Evolutionary conservation across 2,888 invertebrate species (phyloP).

Genomic region (Tenthredo scrophulariae): DNA sequence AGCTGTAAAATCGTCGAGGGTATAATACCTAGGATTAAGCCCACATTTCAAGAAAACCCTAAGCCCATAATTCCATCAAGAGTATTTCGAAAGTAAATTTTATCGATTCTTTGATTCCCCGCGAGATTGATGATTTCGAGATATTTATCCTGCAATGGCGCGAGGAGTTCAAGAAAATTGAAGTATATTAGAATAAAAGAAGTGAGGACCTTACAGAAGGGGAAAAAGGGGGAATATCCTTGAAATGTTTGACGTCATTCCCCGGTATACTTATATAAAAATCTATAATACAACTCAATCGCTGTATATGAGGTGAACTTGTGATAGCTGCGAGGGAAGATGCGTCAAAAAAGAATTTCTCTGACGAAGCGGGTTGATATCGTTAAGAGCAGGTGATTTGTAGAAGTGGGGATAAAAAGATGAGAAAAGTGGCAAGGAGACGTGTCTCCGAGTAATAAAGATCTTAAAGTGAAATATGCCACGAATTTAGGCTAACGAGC

Average conservation of each 20-base stretch:
- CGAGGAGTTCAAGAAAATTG: not conserved
- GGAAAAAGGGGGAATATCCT: not conserved
- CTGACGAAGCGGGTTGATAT: not conserved
- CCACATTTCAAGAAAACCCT: not conserved
- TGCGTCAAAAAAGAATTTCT: constrained; percentile 12
- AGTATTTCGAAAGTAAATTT: constrained; percentile 26
- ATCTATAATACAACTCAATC: not conserved
- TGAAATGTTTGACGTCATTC: constrained; percentile 16
- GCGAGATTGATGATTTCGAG: not conserved
- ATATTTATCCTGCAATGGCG: not conserved
- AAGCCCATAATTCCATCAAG: not conserved
- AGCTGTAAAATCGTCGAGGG: constrained; percentile 18
- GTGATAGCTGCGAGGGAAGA: not conserved
- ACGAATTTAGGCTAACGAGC: constrained; percentile 21
- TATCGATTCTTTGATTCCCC: constrained; percentile 23
- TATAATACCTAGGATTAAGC: constrained; percentile 10
- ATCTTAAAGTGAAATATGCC: constrained; percentile 6
- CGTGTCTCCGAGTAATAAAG: constrained; percentile 1
- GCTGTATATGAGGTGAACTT: not conserved
- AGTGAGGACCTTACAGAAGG: not conserved
- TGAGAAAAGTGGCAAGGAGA: constrained; percentile 7
- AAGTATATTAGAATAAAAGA: constrained; percentile 23
- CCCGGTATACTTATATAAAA: not conserved
- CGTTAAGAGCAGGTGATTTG: constrained; percentile 3
- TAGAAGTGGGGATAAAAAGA: not conserved